Base-by-base conservation (phyloP, 2,888 invertebrate genomes). In the Tubulanus polymorphus region DNA sequence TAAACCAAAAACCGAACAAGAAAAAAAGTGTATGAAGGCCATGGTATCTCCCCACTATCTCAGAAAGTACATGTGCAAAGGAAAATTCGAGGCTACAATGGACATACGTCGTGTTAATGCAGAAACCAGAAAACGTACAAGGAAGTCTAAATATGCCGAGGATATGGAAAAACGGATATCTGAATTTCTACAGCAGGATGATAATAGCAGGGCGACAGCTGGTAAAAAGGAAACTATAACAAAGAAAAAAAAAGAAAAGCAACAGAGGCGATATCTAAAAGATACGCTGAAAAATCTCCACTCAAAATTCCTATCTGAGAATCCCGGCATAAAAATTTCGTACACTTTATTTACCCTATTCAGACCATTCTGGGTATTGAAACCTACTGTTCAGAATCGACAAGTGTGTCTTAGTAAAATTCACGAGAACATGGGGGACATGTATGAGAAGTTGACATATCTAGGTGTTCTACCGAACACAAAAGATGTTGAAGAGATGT, bases 371-470 rank as follows among this genome's bases (percentile, higher is more conserved):
- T 48, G 48, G 50, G 48, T 61, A 1, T 28, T 41, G 5, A 37
- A 37, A 48, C 32, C 59, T 41, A 51, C 30, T 10, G 52, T 54
- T 32, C 37, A 37, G 23, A 59, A 59, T 35, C 51, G 59, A 48
- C 49, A 62, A 5, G 57, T 55, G n/a, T 62, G 62, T 50, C 30
- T 53, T 3, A 59, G 61, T 37, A 59, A 57, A 29, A 2, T 53
- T 10, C 57, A 55, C 26, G 59, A 61, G 18, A 61, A 61, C 37
- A 29, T 30, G 8, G 51, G 32, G 23, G 47, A 46, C 8, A 49
- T 52, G 45, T 25, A 51, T 18, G 52, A 55, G 10, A 60, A 28
- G 23, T 26, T 23, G 30, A 73, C 74, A 61, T 8, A 23, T 23
- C 23, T 41, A 15, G 41, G 41, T 18, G 6, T 8, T 15, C 6